A percentile compares a stretch with the other conserved stretches of the same genome.
These are phyloP conservation scores for Toxotes lorentzi DNA, from an alignment of 2,797 vertebrate genomes.

Conservation along the genomic window DNA sequence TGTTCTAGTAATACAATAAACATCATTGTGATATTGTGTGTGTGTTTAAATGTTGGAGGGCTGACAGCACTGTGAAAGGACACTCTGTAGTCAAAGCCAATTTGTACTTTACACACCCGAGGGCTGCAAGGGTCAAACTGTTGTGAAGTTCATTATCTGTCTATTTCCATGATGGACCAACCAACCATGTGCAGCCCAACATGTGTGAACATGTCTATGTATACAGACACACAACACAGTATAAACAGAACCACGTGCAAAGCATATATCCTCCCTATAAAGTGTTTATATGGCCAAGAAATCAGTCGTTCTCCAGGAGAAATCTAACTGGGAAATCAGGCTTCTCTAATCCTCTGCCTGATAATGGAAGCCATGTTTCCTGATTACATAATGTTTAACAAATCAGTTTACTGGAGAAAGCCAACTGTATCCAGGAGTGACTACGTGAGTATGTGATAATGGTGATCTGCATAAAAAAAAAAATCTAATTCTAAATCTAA, in stretches of 20 bases:
- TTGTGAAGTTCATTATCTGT: constrained; percentile 5
- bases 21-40: not conserved
- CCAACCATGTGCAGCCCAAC: not conserved
- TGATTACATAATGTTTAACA: not conserved
- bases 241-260: not conserved
- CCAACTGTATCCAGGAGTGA: not conserved
- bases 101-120: not conserved
- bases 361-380: too few relatives aligned
- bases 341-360: not conserved
- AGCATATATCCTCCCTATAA: not conserved
- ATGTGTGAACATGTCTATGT: constrained; percentile 9
- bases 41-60: not conserved
- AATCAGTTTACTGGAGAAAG: not conserved
- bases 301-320: not conserved
- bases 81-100: not conserved
- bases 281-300: not conserved
- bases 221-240: not conserved
- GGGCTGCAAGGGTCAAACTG: not conserved
- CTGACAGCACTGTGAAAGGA: not conserved
- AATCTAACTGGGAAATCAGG: not conserved
- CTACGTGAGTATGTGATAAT: not conserved
- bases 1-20: not conserved
- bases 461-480: not conserved
- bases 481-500: too few relatives aligned
- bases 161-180: not conserved